Conservation (phyloP, 1,140 invertebrate species). For the Rhagoletis zephyria region DNA sequence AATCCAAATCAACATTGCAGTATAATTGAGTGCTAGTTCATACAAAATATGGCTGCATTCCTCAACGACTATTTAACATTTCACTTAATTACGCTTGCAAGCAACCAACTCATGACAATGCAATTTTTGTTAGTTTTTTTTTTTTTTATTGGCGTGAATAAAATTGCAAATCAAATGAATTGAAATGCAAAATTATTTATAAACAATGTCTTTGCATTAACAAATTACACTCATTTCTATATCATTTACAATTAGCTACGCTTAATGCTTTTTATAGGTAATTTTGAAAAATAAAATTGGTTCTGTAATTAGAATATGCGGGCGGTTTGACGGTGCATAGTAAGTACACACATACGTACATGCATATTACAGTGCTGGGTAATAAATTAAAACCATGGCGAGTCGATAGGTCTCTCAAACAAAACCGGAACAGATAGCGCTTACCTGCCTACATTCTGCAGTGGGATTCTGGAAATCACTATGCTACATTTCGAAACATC, state of each 20-base stretch:
- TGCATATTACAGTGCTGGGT: too few relatives aligned
- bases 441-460: too few relatives aligned
- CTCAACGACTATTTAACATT: background rate
- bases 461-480: too few relatives aligned
- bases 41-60: too few relatives aligned
- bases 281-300: background rate
- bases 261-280: conserved; percentile 16
- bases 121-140: background rate
- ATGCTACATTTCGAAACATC: too few relatives aligned
- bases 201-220: conserved; percentile 9
- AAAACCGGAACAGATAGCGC: too few relatives aligned
- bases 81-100: conserved; percentile 19
- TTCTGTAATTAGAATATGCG: conserved; percentile 16
- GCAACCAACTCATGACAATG: background rate
- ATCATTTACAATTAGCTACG: conserved; percentile 20
- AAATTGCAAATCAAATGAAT: conserved; percentile 19
- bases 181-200: conserved; percentile 10
- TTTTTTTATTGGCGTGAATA: background rate
- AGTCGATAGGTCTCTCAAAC: too few relatives aligned
- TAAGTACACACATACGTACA: too few relatives aligned
- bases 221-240: conserved; percentile 16
- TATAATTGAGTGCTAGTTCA: too few relatives aligned
- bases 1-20: too few relatives aligned
- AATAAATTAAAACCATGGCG: too few relatives aligned
- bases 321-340: background rate